phyloP scores from a whole-genome alignment of 2,797 vertebrate genomes.

The Urophycis tenuis region DNA sequence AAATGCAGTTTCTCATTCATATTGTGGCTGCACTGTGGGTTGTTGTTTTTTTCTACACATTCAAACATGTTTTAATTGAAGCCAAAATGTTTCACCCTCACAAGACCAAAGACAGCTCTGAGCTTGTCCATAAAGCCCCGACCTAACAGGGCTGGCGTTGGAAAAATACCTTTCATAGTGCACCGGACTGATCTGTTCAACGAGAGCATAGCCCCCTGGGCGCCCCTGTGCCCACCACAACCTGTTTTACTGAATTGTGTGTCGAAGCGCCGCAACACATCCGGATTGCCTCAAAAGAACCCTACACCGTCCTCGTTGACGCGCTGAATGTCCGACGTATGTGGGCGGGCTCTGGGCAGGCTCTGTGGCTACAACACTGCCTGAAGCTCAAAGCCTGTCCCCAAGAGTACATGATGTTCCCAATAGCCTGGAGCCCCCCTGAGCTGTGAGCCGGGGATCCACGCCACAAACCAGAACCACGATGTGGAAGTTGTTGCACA shows the following conservation, averaged over 20 bases:
- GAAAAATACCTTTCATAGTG: too few relatives aligned
- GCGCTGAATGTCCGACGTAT: neutral
- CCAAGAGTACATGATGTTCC: constrained; percentile 51
- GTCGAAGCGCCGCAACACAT: neutral
- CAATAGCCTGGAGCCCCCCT: constrained; percentile 6
- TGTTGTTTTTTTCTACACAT: too few relatives aligned
- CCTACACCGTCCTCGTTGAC: neutral
- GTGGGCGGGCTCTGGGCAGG: neutral
- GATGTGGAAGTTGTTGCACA: neutral
- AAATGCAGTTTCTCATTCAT: neutral
- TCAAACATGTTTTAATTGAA: neutral
- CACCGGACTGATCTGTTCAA: too few relatives aligned
- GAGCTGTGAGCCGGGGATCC: neutral
- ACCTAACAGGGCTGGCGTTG: too few relatives aligned
- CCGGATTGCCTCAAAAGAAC: neutral
- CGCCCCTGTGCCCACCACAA: too few relatives aligned
- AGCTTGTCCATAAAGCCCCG: too few relatives aligned
- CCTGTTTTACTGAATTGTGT: too few relatives aligned
- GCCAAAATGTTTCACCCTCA: too few relatives aligned
- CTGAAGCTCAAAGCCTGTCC: constrained; percentile 11
- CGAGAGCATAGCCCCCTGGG: too few relatives aligned
- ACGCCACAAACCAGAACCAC: neutral
- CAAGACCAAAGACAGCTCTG: too few relatives aligned
- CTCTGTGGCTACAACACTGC: constrained; percentile 17
- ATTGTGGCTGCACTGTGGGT: neutral